Conservation (phyloP, 2,113 vertebrate species). For the Pithys albifrons region DNA sequence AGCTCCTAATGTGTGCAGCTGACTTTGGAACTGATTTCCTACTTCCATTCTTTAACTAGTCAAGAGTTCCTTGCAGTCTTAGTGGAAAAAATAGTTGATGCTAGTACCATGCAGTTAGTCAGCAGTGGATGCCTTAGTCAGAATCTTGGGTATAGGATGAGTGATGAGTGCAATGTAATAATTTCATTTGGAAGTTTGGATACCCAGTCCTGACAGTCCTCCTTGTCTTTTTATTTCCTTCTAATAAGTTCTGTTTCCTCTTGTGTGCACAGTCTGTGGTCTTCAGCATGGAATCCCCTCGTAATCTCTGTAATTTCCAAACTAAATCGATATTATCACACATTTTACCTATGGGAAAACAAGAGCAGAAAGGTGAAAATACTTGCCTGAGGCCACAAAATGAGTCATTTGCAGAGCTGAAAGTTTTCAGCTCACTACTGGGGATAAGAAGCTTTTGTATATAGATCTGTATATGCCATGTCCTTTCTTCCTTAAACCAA, state of each 20-base stretch:
- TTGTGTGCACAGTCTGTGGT: constrained; percentile 16
- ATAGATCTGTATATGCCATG: background rate
- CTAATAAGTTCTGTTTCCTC: constrained; percentile 6
- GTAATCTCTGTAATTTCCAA: background rate
- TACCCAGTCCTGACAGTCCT: constrained; percentile 3
- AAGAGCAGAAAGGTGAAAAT: constrained; percentile 63
- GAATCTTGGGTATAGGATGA: background rate
- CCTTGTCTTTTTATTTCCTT: constrained; percentile 27
- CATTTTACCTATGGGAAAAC: constrained; percentile 29
- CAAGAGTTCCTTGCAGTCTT: background rate
- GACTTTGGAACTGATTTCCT: background rate
- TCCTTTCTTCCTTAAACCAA: constrained; percentile 15
- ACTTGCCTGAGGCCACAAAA: constrained; percentile 60
- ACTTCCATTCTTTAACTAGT: background rate
- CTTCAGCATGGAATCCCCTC: constrained; percentile 21
- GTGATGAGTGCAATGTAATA: background rate
- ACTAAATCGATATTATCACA: background rate
- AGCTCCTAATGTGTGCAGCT: background rate
- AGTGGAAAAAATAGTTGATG: background rate
- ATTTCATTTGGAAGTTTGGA: background rate
- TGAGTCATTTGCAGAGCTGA: constrained; percentile 1
- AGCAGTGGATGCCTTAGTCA: background rate
- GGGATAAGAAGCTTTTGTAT: background rate
- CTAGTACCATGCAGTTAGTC: background rate
- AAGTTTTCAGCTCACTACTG: constrained; percentile 14